Percentiles rank a stretch among this genome's conserved stretches.
Evolutionary conservation across 2,113 vertebrate genomes (phyloP).

Genomic region (Scolopax mira): DNA sequence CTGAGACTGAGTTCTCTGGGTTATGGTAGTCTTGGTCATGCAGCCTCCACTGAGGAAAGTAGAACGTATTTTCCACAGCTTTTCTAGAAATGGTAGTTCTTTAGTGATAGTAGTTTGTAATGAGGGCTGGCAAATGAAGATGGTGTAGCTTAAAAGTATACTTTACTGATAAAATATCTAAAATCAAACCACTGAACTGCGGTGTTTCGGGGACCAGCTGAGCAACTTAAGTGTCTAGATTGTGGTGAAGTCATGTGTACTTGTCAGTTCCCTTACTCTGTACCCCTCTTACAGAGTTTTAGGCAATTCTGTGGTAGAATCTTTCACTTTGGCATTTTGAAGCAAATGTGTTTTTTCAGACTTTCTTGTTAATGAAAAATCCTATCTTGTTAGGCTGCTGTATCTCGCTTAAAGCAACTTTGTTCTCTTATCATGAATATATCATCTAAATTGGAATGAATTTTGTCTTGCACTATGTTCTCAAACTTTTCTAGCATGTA

Average conservation of each 20-base stretch:
- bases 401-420: neutral
- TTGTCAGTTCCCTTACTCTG: neutral
- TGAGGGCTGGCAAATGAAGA: neutral
- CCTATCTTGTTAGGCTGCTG: neutral
- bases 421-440: neutral
- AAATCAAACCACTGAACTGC: neutral
- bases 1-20: neutral
- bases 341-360: neutral
- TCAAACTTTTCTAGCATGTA: neutral
- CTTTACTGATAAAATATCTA: neutral
- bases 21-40: neutral
- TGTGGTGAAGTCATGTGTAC: neutral
- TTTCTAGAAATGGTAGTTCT: neutral
- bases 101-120: neutral
- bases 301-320: neutral
- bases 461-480: neutral
- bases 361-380: neutral
- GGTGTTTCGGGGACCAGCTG: neutral
- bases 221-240: neutral
- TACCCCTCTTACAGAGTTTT: neutral
- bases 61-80: neutral
- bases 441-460: neutral
- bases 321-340: neutral
- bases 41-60: neutral
- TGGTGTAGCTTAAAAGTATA: neutral